Conservation (phyloP, 2,797 vertebrate genomes). For the Protosalanx chinensis region DNA sequence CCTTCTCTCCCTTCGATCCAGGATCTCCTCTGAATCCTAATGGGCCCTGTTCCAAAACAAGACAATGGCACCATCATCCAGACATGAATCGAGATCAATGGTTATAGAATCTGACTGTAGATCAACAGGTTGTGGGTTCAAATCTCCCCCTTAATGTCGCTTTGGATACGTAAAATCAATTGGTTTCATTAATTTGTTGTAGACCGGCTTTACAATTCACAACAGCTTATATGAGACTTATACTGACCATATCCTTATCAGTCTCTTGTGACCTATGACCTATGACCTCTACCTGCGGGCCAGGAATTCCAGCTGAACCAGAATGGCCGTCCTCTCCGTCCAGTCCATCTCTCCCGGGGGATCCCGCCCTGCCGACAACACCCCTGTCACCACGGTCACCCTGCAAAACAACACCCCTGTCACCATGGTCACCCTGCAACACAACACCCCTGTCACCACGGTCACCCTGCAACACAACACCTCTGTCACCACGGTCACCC, state of each 20-base stretch:
- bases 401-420: conserved; percentile 52
- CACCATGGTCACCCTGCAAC: neutral
- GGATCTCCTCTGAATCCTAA: conserved; percentile 83
- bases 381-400: conserved; percentile 76
- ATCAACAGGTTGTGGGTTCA: neutral
- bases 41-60: conserved; percentile 67
- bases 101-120: neutral
- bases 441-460: neutral
- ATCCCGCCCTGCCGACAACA: conserved; percentile 67
- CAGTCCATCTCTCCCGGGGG: conserved; percentile 73
- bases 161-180: too few species aligned
- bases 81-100: neutral
- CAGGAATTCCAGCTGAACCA: conserved; percentile 71
- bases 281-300: conserved; percentile 69
- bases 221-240: too few species aligned
- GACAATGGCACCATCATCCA: neutral
- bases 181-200: too few species aligned
- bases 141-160: too few species aligned
- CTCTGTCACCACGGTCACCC: neutral
- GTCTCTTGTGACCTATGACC: conserved; percentile 1
- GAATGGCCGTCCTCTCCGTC: conserved; percentile 77
- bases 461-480: neutral
- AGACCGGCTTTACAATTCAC: neutral
- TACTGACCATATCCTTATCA: neutral
- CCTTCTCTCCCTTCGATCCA: conserved; percentile 79